A percentile compares a stretch with the other conserved stretches of the same genome.
Conservation (phyloP, 2,113 vertebrate species). For the Melanostigma gelatinosum region DNA sequence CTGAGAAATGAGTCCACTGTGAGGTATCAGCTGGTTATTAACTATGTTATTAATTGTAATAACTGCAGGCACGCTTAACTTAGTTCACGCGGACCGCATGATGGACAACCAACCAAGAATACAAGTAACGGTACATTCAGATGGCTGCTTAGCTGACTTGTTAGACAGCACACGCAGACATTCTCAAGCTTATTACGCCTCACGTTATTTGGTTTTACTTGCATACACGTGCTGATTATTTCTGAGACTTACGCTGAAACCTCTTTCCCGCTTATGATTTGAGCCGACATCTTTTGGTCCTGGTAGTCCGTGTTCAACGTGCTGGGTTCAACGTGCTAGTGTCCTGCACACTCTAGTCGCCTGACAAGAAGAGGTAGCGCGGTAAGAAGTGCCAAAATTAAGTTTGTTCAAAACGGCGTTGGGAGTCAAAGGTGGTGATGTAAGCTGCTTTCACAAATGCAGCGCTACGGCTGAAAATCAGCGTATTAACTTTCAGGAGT, state of each 20-base stretch:
- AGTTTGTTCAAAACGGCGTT: neutral
- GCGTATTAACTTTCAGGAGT: constrained; percentile 58
- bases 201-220: neutral
- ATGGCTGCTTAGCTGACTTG: constrained; percentile 22
- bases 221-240: neutral
- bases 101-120: too few relatives aligned
- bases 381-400: neutral
- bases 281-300: constrained; percentile 76
- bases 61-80: neutral
- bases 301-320: neutral
- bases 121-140: neutral
- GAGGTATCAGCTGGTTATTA: neutral
- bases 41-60: neutral
- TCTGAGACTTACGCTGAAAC: constrained; percentile 81
- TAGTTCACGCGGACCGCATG: constrained; percentile 47
- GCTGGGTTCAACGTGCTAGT: neutral
- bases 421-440: neutral
- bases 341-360: neutral
- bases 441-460: neutral
- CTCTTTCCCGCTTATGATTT: constrained; percentile 82
- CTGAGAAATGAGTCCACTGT: neutral
- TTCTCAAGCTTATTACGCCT: neutral
- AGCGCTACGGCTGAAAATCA: neutral
- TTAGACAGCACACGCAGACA: constrained; percentile 34
- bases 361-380: constrained; percentile 3